Evolutionary conservation across 2,113 vertebrate genomes (phyloP).

Genomic region (Addax nasomaculatus): DNA sequence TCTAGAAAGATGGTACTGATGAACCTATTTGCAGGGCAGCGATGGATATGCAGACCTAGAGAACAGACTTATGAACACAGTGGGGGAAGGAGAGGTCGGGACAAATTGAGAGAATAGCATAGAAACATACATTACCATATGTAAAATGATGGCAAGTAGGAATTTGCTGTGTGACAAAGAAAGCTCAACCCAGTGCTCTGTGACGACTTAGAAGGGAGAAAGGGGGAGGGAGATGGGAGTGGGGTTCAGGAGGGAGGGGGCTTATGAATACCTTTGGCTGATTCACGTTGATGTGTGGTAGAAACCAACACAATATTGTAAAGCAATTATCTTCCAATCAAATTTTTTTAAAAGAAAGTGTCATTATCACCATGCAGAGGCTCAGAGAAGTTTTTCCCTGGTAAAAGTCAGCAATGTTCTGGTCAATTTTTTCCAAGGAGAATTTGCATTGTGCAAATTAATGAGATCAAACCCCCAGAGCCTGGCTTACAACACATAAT

Average conservation of each 20-base stretch:
- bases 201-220: not conserved
- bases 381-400: not conserved
- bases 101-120: not conserved
- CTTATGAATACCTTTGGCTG: not conserved
- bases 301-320: not conserved
- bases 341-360: not conserved
- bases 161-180: not conserved
- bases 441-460: not conserved
- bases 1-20: not conserved
- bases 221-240: not conserved
- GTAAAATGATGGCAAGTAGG: not conserved
- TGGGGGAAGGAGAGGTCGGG: not conserved
- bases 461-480: not conserved
- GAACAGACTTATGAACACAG: not conserved
- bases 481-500: not conserved
- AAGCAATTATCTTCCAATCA: not conserved
- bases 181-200: not conserved
- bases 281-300: not conserved
- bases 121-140: not conserved
- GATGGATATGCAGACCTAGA: not conserved
- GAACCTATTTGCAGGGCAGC: not conserved
- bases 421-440: not conserved
- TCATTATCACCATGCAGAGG: not conserved
- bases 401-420: not conserved
- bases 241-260: not conserved